Evolutionary conservation across 2,113 vertebrate genomes (phyloP).

Genomic region (Catharus minimus): DNA sequence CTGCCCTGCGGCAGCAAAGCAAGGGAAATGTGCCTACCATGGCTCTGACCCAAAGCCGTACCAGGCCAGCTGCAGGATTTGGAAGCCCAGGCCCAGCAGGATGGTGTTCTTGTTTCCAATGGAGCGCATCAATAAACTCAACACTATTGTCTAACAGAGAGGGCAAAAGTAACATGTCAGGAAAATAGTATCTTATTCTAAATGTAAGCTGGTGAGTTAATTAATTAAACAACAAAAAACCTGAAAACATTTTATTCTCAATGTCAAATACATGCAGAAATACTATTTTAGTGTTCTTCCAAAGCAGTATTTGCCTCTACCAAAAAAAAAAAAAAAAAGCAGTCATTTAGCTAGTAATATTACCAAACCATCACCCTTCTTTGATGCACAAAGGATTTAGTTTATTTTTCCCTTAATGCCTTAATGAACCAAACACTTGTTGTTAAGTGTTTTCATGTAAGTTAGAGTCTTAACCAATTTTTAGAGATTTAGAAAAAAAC

Average conservation of each 20-base stretch:
- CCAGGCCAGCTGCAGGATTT: constrained; percentile 87
- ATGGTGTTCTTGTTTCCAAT: constrained; percentile 92
- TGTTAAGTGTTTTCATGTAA: background rate
- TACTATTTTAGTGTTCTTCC: background rate
- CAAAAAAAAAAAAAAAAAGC: background rate
- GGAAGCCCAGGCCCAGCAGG: constrained; percentile 86
- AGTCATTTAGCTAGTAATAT: background rate
- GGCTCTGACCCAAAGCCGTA: constrained; percentile 89
- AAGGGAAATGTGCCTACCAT: constrained; percentile 71
- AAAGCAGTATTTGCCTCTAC: background rate
- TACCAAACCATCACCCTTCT: background rate
- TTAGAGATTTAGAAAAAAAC: background rate
- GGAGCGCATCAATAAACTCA: constrained; percentile 90
- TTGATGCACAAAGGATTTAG: background rate
- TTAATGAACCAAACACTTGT: background rate
- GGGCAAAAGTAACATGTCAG: background rate
- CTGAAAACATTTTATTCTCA: background rate
- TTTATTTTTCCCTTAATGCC: background rate
- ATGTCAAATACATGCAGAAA: background rate
- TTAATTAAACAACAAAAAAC: background rate
- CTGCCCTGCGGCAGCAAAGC: background rate
- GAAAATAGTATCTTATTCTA: background rate
- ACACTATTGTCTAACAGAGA: constrained; percentile 79
- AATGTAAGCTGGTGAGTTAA: background rate
- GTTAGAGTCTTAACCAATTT: background rate